Percentiles rank a stretch among this genome's conserved stretches.
Conservation (phyloP, 2,113 vertebrate genomes). For the Ptychochromis oligacanthus region DNA sequence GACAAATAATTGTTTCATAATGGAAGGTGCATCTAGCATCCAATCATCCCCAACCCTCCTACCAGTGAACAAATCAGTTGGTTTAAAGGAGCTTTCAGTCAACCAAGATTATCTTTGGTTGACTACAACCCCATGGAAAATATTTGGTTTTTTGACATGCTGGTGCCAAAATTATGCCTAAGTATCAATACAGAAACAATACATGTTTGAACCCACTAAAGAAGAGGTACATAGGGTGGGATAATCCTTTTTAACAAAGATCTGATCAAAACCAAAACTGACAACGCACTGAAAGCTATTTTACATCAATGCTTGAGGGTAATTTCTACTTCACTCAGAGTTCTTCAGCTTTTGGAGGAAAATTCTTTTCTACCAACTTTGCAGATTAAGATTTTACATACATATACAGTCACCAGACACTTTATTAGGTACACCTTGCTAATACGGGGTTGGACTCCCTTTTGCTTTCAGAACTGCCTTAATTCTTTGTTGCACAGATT, state of each 20-base stretch:
- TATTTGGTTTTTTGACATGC: accelerated
- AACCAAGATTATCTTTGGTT: neutral
- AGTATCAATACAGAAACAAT: neutral
- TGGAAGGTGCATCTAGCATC: too few relatives aligned
- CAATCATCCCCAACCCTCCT: too few relatives aligned
- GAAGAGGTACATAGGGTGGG: too few relatives aligned
- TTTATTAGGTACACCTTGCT: too few relatives aligned
- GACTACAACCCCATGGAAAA: neutral
- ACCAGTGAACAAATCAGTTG: neutral
- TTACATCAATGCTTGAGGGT: neutral
- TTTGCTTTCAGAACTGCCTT: too few relatives aligned
- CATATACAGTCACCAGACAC: neutral
- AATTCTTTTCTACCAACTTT: too few relatives aligned
- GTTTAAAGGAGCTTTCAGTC: neutral
- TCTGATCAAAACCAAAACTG: accelerated
- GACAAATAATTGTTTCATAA: too few relatives aligned
- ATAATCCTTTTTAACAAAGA: neutral
- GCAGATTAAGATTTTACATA: neutral
- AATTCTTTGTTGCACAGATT: accelerated
- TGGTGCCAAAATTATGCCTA: neutral
- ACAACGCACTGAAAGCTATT: neutral
- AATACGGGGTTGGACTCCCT: too few relatives aligned
- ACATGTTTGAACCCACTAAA: neutral
- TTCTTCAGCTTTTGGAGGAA: neutral
- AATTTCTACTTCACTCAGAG: neutral